Evolutionary conservation across 1,140 invertebrate species (phyloP), one percentile per base, ranked within the genome.

Genomic region (Stenopsyche tienmushanensis): DNA sequence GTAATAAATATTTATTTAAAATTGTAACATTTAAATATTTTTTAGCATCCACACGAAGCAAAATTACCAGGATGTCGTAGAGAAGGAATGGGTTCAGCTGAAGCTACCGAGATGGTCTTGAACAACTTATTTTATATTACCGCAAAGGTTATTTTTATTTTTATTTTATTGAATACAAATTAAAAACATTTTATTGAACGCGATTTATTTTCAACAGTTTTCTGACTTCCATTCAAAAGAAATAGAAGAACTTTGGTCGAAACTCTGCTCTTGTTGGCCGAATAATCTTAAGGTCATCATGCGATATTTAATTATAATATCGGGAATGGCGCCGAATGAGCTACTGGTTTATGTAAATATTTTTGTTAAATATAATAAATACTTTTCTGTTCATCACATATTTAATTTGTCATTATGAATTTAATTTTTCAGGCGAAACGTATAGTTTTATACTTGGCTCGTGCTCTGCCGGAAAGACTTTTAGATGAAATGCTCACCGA

Each of bases 121-220:
- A 99, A 99, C 77, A 99, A 99, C 82, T 86, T 99, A 0, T 95
- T 99, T 76, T 99, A 98, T 75, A 92, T 99, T 70, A 99, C 96
- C 7, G 92, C 93, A 0, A 97, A 96, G 87, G 92, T 94, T 82
- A 75, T 60, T 70, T 49, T 63, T 60, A 23, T 23, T 15, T 44
- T 25, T 63, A 63, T 53, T 54, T 53, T 53, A 39, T 1, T 25
- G 8, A n/a, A 7, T 39, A 8, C 34, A 39, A n/a, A 39, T 39
- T 39, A 39, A 9, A 18, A 9, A 9, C 17, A n/a, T n/a, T n/a
- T n/a, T n/a, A n/a, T n/a, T n/a, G n/a, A n/a, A n/a, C n/a, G n/a
- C n/a, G 9, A 44, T 65, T 15, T 58, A 23, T 53, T 80, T 76
- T 59, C n/a, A n/a, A n/a, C 74, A 96, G 91, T 97, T 97, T 81